A percentile compares a stretch with the other conserved stretches of the same genome.
These are phyloP conservation scores for Cheirogaleus major DNA, from an alignment of 2,797 vertebrate genomes.

Conservation along the genomic window DNA sequence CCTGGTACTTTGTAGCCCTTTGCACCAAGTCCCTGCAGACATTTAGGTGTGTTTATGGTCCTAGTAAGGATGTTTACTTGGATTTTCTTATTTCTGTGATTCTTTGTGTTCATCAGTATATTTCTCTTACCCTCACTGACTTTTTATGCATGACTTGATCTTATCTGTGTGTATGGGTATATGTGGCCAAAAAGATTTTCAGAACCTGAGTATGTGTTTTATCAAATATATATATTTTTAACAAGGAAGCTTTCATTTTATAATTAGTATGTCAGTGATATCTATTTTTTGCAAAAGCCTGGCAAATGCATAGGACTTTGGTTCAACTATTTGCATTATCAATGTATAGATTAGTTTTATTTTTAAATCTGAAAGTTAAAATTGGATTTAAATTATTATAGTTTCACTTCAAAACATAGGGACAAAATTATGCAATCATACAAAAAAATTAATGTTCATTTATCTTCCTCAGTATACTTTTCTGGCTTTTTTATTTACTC, in stretches of 20 bases:
- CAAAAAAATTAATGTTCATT: background rate
- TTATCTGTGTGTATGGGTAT: background rate
- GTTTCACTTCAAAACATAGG: slow-evolving; percentile 14
- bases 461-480: background rate
- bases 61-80: background rate
- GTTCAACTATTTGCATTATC: background rate
- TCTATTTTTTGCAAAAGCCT: background rate
- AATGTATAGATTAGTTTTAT: slow-evolving; percentile 2
- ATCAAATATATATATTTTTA: background rate
- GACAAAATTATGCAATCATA: background rate
- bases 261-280: background rate
- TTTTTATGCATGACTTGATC: background rate
- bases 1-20: background rate
- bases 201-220: background rate
- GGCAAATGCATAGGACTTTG: background rate
- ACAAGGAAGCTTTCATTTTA: background rate
- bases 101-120: background rate
- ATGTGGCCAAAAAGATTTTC: background rate
- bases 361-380: background rate
- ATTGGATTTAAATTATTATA: background rate
- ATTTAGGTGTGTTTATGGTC: background rate
- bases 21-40: background rate
- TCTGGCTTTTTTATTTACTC: background rate
- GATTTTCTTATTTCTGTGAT: background rate
- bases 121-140: background rate